Evolutionary conservation across 2,888 invertebrate species (phyloP).

Genomic region (Hofmannophila pseudospretella): DNA sequence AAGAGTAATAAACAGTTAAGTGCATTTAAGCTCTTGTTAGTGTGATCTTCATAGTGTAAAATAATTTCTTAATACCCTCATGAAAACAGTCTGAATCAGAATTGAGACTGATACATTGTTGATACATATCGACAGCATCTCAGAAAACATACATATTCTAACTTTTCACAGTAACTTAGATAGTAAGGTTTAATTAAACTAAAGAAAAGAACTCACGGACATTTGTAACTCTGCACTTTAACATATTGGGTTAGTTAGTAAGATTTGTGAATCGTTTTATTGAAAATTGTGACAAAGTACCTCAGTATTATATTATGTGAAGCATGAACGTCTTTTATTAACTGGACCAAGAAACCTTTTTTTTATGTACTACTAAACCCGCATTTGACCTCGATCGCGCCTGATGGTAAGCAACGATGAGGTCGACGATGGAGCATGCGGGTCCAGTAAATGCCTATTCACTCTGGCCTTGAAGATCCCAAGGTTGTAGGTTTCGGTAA

Average conservation of each 20-base stretch:
- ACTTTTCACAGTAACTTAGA: conserved; percentile 3
- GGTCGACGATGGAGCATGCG: no score
- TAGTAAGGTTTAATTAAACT: conserved; percentile 10
- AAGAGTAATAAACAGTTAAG: no score
- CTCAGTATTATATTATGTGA: conserved; percentile 41
- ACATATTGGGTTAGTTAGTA: conserved; percentile 17
- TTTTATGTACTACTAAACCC: no score
- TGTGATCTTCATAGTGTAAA: no score
- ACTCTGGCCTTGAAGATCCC: no score
- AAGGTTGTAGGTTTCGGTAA: no score
- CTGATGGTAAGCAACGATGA: no score
- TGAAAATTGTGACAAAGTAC: conserved; percentile 35
- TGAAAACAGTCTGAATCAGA: conserved; percentile 8
- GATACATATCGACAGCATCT: conserved; percentile 17
- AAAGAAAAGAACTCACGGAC: conserved; percentile 26
- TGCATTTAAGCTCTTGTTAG: no score
- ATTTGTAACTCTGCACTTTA: conserved; percentile 42
- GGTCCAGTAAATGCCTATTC: no score
- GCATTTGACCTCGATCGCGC: no score
- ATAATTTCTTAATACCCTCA: neutral
- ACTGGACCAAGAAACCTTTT: no score
- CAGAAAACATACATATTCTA: neutral
- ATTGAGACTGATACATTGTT: conserved; percentile 5
- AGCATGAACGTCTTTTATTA: conserved; percentile 24
- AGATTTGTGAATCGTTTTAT: conserved; percentile 23